phyloP scores from a whole-genome alignment of 92 coral and sea anemone genomes.

The Zoanthus solanderi region DNA sequence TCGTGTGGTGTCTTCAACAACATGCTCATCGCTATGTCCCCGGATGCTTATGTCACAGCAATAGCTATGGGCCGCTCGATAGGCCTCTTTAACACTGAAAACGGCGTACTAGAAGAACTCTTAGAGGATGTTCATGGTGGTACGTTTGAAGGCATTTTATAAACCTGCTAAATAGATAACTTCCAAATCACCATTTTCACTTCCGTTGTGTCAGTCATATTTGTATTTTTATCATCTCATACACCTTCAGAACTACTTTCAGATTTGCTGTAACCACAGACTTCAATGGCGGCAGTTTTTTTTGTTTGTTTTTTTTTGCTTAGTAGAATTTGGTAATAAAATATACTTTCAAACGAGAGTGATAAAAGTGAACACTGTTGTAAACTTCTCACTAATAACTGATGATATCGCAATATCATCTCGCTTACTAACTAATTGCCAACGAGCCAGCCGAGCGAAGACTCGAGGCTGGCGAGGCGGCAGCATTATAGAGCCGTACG shows the following conservation, averaged over 20 bases:
- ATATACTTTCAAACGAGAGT: not conserved
- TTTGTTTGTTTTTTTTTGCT: too few species aligned
- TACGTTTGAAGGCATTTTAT: slow-evolving; percentile 17
- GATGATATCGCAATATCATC: too few species aligned
- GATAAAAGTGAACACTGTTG: not conserved
- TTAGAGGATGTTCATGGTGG: slow-evolving; percentile 96
- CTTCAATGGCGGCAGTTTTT: too few species aligned
- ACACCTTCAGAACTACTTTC: not conserved
- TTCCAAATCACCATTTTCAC: not conserved
- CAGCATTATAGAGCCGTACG: too few species aligned
- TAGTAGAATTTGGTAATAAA: too few species aligned
- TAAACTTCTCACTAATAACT: too few species aligned
- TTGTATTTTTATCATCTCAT: not conserved
- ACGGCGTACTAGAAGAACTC: slow-evolving; percentile 85
- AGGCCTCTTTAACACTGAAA: slow-evolving; percentile 89
- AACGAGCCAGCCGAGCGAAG: too few species aligned
- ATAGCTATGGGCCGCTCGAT: slow-evolving; percentile 93
- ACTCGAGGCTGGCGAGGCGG: too few species aligned
- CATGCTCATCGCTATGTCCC: slow-evolving; percentile 96
- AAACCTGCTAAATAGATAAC: not conserved
- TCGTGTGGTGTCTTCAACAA: slow-evolving; percentile 85
- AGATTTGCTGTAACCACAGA: too few species aligned
- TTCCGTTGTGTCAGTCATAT: not conserved
- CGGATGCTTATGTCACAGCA: slow-evolving; percentile 96
- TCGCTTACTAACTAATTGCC: too few species aligned